Percentiles rank a stretch among this genome's conserved stretches.
Evolutionary conservation across 1,140 invertebrate species (phyloP).

Genomic region (Gryon sp.): DNA sequence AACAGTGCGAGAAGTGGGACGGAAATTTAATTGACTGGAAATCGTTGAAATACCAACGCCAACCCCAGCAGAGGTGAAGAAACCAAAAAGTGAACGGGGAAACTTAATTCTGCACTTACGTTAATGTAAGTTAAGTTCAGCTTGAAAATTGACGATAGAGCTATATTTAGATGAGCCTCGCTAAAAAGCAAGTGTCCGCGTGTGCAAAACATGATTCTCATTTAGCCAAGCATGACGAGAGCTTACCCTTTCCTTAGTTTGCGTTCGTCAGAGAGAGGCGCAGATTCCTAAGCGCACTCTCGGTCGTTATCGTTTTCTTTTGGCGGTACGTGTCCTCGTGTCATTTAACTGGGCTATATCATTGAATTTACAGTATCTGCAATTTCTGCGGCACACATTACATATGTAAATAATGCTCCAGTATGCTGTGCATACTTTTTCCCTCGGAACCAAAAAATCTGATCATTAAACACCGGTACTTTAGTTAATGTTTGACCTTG

Average conservation of each 20-base stretch:
- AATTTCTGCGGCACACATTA: constrained; percentile 17
- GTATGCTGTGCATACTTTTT: constrained; percentile 4
- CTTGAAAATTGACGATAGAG: constrained; percentile 54
- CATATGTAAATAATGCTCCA: constrained; percentile 24
- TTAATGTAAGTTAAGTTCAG: constrained; percentile 62
- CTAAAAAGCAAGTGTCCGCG: constrained; percentile 66
- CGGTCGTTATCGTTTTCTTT: constrained; percentile 45
- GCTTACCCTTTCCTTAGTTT: constrained; percentile 48
- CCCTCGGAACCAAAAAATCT: constrained; percentile 15
- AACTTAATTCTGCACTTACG: constrained; percentile 51
- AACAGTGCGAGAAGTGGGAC: constrained; percentile 1
- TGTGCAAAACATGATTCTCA: constrained; percentile 64
- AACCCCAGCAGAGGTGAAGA: constrained; percentile 7
- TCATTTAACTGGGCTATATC: constrained; percentile 35
- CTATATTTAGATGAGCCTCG: constrained; percentile 72
- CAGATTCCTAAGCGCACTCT: constrained; percentile 43
- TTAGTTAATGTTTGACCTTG: constrained; percentile 16
- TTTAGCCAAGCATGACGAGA: constrained; percentile 70
- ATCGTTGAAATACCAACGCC: constrained; percentile 16
- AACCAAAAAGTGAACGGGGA: constrained; percentile 16
- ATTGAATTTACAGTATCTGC: constrained; percentile 40
- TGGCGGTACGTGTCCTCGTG: constrained; percentile 20
- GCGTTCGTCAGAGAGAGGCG: constrained; percentile 20
- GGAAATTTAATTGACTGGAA: constrained; percentile 26
- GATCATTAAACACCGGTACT: background rate